A percentile compares a stretch with the other conserved stretches of the same genome.
These are phyloP conservation scores for Rhizomys pruinosus DNA, from an alignment of 2,113 vertebrate species.

Conservation along the genomic window DNA sequence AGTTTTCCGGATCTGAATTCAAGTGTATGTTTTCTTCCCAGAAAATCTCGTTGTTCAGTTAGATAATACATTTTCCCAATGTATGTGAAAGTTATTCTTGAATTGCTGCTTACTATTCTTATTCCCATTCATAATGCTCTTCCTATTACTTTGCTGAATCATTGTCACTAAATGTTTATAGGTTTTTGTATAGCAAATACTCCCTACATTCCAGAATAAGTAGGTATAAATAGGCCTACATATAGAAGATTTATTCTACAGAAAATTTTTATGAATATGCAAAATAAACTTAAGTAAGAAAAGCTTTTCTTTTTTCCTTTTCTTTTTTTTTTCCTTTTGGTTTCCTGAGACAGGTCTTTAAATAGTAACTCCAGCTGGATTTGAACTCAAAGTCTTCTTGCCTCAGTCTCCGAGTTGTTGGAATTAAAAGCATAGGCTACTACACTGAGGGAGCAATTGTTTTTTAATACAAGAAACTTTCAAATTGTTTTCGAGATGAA, in stretches of 20 bases:
- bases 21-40: background rate
- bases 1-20: slow-evolving; percentile 19
- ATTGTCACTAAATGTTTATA: background rate
- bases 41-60: background rate
- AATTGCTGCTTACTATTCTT: background rate
- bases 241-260: background rate
- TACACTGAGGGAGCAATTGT: background rate
- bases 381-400: background rate
- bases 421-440: background rate
- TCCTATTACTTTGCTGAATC: background rate
- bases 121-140: background rate
- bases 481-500: slow-evolving; percentile 26
- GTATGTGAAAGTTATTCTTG: background rate
- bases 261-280: slow-evolving; percentile 34
- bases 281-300: background rate
- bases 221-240: background rate
- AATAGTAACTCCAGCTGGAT: background rate
- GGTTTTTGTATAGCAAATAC: slow-evolving; percentile 2
- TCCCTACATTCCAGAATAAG: background rate
- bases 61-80: background rate
- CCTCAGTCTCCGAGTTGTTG: background rate
- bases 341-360: background rate
- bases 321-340: background rate
- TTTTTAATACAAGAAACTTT: background rate
- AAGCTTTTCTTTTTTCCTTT: background rate